These are phyloP conservation scores for Eubucco bourcierii DNA, from an alignment of 2,113 vertebrate species.

Conservation along the genomic window DNA sequence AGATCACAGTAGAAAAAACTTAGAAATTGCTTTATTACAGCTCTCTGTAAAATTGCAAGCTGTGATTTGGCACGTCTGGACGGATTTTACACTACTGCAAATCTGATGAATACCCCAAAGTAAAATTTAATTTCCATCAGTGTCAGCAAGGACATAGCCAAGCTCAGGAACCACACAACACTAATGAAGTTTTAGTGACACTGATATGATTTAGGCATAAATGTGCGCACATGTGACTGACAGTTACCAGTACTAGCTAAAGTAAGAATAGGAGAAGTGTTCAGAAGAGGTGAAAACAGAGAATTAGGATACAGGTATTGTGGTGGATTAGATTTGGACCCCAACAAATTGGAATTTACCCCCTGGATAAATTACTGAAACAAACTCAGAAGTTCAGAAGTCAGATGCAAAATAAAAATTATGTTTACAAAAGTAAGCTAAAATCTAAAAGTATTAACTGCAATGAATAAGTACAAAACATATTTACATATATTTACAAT, in stretches of 20 bases:
- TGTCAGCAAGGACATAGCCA: not conserved
- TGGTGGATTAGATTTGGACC: too few species aligned
- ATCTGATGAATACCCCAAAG: not conserved
- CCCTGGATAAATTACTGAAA: too few species aligned
- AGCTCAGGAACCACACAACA: not conserved
- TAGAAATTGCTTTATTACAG: not conserved
- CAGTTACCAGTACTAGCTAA: not conserved
- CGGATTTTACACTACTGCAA: not conserved
- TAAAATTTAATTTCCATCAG: not conserved
- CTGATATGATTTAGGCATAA: not conserved
- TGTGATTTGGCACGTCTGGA: rapidly evolving
- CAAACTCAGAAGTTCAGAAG: too few species aligned
- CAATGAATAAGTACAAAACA: too few species aligned
- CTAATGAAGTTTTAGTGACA: not conserved
- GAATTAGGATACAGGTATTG: not conserved
- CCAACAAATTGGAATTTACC: too few species aligned
- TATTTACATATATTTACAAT: too few species aligned
- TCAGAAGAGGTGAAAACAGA: not conserved
- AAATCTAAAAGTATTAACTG: too few species aligned
- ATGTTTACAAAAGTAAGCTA: too few species aligned
- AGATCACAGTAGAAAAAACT: not conserved
- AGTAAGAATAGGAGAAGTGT: not conserved
- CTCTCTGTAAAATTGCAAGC: not conserved
- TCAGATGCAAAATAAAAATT: too few species aligned
- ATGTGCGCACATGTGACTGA: not conserved